phyloP scores from a whole-genome alignment of 2,113 vertebrate species.

The Corythaixoides concolor region DNA sequence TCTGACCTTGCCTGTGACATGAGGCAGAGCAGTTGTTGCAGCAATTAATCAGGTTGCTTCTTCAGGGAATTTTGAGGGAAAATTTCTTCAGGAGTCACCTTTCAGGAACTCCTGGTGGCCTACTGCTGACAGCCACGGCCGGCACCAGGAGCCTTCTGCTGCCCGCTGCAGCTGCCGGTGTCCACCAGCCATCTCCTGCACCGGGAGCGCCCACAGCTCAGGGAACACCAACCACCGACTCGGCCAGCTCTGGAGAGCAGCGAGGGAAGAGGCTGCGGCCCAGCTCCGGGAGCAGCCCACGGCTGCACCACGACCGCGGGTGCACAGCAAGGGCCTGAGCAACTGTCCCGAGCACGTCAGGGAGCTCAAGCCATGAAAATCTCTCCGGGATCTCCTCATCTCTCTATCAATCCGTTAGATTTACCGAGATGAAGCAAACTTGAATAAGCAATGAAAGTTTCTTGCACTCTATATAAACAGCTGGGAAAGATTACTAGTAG shows the following conservation, averaged over 20 bases:
- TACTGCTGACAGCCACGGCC: neutral
- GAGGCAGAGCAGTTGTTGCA: no score
- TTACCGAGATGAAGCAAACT: neutral
- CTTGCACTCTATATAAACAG: neutral
- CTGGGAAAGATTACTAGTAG: neutral
- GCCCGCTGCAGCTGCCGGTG: neutral
- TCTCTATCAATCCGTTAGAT: no score
- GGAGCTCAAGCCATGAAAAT: neutral
- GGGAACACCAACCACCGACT: no score
- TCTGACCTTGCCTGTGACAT: neutral
- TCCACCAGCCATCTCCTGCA: fast-evolving
- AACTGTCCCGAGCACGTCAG: no score
- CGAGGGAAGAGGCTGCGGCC: neutral
- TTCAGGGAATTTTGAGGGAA: no score
- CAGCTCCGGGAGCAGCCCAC: no score
- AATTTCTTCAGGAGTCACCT: neutral
- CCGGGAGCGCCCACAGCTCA: fast-evolving
- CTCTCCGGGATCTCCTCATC: no score
- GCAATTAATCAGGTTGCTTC: neutral
- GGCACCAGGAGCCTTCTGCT: neutral
- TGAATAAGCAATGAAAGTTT: neutral
- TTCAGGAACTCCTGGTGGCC: neutral
- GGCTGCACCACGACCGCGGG: no score
- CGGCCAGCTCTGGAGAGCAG: neutral
- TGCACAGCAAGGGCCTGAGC: neutral